Evolutionary conservation across 2,797 vertebrate species (phyloP).

Genomic region (Huso huso): DNA sequence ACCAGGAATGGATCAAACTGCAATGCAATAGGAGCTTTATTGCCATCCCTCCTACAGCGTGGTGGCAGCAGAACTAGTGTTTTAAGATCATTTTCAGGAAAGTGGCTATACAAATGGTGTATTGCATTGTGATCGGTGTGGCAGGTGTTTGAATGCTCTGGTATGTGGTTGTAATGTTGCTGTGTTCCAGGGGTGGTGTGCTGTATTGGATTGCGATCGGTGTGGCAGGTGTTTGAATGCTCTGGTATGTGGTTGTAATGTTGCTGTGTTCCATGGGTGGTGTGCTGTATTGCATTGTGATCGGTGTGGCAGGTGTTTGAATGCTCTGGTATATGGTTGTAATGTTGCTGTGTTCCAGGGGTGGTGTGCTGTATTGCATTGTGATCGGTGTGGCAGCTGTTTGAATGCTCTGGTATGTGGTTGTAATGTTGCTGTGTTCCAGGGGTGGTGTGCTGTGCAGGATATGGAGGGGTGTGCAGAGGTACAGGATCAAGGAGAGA

Average conservation of each 20-base stretch:
- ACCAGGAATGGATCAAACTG: too few relatives aligned
- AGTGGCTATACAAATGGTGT: constrained; percentile 10
- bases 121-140: constrained; percentile 45
- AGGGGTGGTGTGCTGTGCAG: constrained; percentile 80
- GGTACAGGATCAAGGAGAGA: constrained; percentile 57
- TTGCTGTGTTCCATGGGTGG: constrained; percentile 58
- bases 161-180: constrained; percentile 5
- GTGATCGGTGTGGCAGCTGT: constrained; percentile 42
- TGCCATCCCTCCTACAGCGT: too few relatives aligned
- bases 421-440: too few relatives aligned
- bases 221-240: constrained; percentile 17
- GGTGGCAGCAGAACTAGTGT: too few relatives aligned
- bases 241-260: too few relatives aligned
- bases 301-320: constrained; percentile 23
- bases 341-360: constrained; percentile 29
- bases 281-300: constrained; percentile 48
- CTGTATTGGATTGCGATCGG: constrained; percentile 54
- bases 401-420: not conserved
- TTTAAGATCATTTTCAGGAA: too few relatives aligned
- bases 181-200: constrained; percentile 39
- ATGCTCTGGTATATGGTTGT: constrained; percentile 1
- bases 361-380: constrained; percentile 46
- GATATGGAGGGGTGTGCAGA: constrained; percentile 80
- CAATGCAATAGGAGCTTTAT: too few relatives aligned
- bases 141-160: not conserved